Evolutionary conservation across 30 jellyfish, hydroid and myxozoan genomes (phyloP).

Genomic region (Mastigias papua): DNA sequence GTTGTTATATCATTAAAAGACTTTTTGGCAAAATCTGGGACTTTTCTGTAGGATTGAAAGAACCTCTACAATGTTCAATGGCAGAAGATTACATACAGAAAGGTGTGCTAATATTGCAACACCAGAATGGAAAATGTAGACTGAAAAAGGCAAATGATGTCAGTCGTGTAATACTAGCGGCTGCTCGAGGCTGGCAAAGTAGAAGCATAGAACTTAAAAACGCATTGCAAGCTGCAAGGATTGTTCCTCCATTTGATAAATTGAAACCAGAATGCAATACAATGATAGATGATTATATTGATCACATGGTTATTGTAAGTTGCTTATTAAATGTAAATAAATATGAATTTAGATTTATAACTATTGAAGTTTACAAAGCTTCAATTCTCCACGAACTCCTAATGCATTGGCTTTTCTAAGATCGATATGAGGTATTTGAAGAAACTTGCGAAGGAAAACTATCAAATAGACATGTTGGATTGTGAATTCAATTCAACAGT

Average conservation of each 20-base stretch:
- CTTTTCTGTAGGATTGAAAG: slow-evolving; percentile 12
- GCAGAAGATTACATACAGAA: slow-evolving; percentile 68
- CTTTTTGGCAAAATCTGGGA: not conserved
- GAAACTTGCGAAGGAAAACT: too few relatives aligned
- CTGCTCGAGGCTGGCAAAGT: slow-evolving; percentile 83
- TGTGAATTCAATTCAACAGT: too few relatives aligned
- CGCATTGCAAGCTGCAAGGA: slow-evolving; percentile 20
- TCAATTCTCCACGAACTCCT: too few relatives aligned
- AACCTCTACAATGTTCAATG: slow-evolving; percentile 70
- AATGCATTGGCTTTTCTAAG: too few relatives aligned
- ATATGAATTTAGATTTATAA: not conserved
- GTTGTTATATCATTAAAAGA: not conserved
- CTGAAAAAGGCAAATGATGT: slow-evolving; percentile 61
- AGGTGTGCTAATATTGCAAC: slow-evolving; percentile 66
- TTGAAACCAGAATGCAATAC: slow-evolving; percentile 60
- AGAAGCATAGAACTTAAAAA: slow-evolving; percentile 44
- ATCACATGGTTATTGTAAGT: slow-evolving; percentile 77
- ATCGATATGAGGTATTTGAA: too few relatives aligned
- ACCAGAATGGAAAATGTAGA: slow-evolving; percentile 73
- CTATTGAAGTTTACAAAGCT: too few relatives aligned
- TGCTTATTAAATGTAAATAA: not conserved
- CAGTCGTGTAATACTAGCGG: slow-evolving; percentile 74
- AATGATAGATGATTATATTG: slow-evolving; percentile 66
- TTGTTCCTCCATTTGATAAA: slow-evolving; percentile 29
- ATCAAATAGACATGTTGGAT: too few relatives aligned